Evolutionary conservation across 2,113 vertebrate species (phyloP), one percentile per base, ranked within the genome.

Genomic region (Misgurnus mizolepis): DNA sequence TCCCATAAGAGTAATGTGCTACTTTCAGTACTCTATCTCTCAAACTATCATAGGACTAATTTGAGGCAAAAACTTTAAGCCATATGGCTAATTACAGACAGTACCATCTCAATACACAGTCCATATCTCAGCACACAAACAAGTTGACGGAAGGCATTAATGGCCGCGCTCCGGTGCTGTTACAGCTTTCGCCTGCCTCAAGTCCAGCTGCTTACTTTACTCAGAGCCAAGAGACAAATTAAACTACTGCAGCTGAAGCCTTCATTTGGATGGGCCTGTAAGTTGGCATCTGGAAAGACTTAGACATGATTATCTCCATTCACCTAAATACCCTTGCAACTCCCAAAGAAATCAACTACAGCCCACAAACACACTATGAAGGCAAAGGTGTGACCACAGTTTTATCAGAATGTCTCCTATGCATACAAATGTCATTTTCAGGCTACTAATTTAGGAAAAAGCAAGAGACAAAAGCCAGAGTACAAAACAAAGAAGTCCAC

Each of bases 181-280:
- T 62, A 80, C 66, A 58, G 67, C 45, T 65, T 55, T 56, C 22
- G 68, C 22, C 80, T 53, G 79, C 69, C 34, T 47, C 79, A 68
- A 61, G 45, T 69, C 76, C 68, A 81, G 75, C 80, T 83, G 68
- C 69, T 80, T 65, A 11, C 45, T 67, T 56, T 39, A n/a, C 65
- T 80, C 39, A 17, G 58, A 81, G 68, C 79, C 79, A 82, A 73
- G 39, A 76, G 34, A 67, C 76, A 66, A 73, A 81, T 80, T 70
- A 76, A 74, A 70, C 80, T 5, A 15, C 53, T 50, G 40, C 75
- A 68, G 64, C 65, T 66, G 62, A 67, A 73, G 76, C 55, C 55
- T 82, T 78, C 76, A 14, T 47, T 66, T 67, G 22, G 39, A 74
- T 40, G n/a, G 80, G 56, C 61, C 34, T 71, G 18, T 40, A 7